These are phyloP conservation scores for Eutolmus rufibarbis DNA, from an alignment of 2,888 invertebrate species.

Conservation along the genomic window DNA sequence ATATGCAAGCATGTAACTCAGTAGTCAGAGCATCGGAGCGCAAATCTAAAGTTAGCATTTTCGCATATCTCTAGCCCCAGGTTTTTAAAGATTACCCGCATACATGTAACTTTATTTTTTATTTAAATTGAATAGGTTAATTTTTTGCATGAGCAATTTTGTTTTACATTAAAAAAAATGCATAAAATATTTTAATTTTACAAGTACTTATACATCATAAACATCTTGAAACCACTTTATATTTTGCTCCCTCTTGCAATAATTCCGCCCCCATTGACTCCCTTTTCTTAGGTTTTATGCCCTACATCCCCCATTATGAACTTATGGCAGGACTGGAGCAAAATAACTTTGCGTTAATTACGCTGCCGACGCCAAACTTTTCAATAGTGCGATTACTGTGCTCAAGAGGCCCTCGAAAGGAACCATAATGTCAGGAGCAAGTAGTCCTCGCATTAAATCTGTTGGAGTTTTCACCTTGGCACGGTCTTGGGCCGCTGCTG, in stretches of 20 bases:
- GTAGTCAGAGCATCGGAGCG: no score
- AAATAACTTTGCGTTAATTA: background rate
- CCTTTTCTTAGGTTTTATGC: background rate
- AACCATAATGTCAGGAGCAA: background rate
- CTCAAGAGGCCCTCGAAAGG: background rate
- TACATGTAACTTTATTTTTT: no score
- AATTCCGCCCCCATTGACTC: background rate
- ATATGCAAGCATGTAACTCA: no score
- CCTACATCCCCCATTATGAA: background rate
- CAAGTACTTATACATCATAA: background rate
- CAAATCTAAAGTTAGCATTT: no score
- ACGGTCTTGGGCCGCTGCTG: background rate
- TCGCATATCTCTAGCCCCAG: no score
- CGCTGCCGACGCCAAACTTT: background rate
- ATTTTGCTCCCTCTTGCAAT: background rate
- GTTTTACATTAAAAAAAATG: background rate
- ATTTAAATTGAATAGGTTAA: background rate
- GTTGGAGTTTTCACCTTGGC: background rate
- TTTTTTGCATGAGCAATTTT: background rate
- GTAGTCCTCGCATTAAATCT: background rate
- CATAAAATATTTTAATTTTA: background rate
- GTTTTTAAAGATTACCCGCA: no score
- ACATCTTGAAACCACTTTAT: background rate
- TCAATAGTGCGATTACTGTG: background rate
- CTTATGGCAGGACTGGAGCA: background rate